Conservation (phyloP, 2,113 vertebrate genomes). For the Asarcornis scutulata region DNA sequence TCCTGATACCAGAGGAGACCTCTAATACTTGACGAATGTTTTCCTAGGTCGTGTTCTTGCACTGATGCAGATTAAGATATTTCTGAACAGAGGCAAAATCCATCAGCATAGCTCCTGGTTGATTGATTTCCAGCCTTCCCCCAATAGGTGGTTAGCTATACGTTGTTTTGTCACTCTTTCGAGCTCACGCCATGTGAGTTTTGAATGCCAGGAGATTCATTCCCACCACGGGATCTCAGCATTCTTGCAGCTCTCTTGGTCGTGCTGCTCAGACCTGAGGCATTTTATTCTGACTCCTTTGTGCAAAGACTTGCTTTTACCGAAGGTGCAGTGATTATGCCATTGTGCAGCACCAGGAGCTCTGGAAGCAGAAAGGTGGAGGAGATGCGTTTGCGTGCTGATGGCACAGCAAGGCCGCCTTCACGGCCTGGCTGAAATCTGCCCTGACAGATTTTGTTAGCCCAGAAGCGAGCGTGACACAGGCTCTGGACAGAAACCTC, state of each 20-base stretch:
- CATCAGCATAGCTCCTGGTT: neutral
- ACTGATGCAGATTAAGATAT: neutral
- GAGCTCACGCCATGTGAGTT: neutral
- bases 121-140: neutral
- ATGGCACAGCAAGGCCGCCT: neutral
- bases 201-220: neutral
- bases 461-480: neutral
- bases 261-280: neutral
- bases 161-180: neutral
- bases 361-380: neutral
- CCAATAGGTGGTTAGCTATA: neutral
- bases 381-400: neutral
- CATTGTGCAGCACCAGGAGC: neutral
- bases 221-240: neutral
- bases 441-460: neutral
- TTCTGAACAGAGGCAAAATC: neutral
- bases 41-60: neutral
- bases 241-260: neutral
- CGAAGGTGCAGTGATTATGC: neutral
- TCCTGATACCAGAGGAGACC: neutral
- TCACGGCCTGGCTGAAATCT: rapidly evolving
- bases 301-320: neutral
- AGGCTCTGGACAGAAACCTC: neutral
- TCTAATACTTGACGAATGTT: neutral
- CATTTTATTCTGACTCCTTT: neutral